Conservation (phyloP, 2,113 vertebrate species). For the Eulemur rufifrons region DNA sequence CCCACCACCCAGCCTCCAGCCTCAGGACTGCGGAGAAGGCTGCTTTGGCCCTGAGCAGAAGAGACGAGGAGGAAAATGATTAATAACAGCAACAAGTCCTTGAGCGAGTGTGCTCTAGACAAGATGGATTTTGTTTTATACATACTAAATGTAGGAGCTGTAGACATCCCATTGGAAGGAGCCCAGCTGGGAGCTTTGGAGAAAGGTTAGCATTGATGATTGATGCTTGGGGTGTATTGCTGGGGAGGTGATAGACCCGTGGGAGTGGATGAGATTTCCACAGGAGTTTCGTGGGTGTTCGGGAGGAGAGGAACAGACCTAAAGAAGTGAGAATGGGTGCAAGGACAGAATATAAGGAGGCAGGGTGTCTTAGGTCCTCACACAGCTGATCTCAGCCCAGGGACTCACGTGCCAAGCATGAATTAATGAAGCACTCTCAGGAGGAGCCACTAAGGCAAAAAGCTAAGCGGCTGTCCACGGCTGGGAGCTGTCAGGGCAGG, state of each 20-base stretch:
- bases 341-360: accelerated
- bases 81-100: not conserved
- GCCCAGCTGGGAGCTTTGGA: not conserved
- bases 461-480: too few relatives aligned
- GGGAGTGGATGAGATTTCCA: not conserved
- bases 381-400: too few relatives aligned
- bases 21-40: not conserved
- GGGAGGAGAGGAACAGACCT: not conserved
- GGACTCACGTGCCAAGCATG: accelerated
- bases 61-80: not conserved
- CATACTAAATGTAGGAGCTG: accelerated
- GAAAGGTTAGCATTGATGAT: not conserved
- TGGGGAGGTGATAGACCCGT: too few relatives aligned
- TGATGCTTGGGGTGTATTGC: not conserved
- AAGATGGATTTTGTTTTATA: too few relatives aligned
- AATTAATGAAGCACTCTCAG: not conserved
- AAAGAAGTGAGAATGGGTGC: accelerated
- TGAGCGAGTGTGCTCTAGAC: not conserved
- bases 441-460: too few relatives aligned
- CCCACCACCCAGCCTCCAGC: not conserved
- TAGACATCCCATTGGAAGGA: not conserved
- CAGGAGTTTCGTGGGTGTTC: too few relatives aligned
- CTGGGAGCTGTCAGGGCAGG: too few relatives aligned
- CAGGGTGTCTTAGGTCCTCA: accelerated
- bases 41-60: not conserved